Base-by-base conservation (phyloP, 2,888 invertebrate genomes). In the Acleris sparsana region DNA sequence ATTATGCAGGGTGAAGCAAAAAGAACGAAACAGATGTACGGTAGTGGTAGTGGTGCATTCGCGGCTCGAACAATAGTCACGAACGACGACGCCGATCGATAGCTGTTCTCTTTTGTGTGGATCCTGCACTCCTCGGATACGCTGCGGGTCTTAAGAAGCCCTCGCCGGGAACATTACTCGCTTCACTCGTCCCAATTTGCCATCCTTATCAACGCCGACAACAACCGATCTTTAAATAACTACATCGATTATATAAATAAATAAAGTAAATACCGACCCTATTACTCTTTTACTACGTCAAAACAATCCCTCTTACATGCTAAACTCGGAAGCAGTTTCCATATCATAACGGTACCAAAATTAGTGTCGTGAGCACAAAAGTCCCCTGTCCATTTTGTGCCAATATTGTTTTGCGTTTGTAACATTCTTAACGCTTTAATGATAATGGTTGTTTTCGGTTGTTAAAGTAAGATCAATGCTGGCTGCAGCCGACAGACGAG, bases 21-120 rank as follows among this genome's bases (percentile, higher is more conserved):
- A 90, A 90, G 83, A 90, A 89, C 84, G 88, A 87, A 89, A 90
- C 92, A 92, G 91, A 92, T 92, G 92, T 89, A 87, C 85, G 80
- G 76, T 78, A 80, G 85, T 84, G 82, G 85, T 87, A 80, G 85
- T 84, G 82, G 85, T 87, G 85, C 85, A 86, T 84, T 86, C 85
- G 84, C 82, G 78, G 80, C 74, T 72, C 77, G 83, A 86, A 90
- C 89, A 89, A 89, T 89, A 87, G 88, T 87, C 88, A 87, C 89
- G 90, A 90, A 87, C 83, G 81, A 79, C 79, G 74, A 69, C 71
- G 84, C 86, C 60, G 65, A 89, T 89, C 89, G 88, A 87, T 87
- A 79, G 83, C 76, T 83, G 78, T 80, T 82, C 82, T 84, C 86
- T 86, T 89, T 89, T 89, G 88, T 88, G 78, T 74, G 75, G 61